These are phyloP conservation scores for Athene cunicularia DNA, from an alignment of 2,113 vertebrate species.

Conservation along the genomic window DNA sequence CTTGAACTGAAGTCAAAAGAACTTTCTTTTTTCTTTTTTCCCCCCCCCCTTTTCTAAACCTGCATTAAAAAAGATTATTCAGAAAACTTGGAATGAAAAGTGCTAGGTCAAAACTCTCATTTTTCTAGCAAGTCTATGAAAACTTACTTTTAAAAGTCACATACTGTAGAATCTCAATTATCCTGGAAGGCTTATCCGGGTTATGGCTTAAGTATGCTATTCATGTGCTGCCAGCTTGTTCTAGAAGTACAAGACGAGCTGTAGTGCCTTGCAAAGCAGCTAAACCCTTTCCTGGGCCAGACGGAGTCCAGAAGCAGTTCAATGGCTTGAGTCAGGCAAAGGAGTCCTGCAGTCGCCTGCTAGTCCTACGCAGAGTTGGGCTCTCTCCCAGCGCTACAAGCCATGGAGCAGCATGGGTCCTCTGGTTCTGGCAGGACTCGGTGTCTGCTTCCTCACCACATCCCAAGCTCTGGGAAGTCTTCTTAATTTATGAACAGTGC, in stretches of 20 bases:
- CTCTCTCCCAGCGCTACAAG: background rate
- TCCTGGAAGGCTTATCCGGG: background rate
- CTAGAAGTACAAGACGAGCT: background rate
- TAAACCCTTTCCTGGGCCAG: background rate
- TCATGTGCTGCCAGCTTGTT: background rate
- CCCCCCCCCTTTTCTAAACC: background rate
- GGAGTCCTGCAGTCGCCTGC: background rate
- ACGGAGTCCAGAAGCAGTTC: background rate
- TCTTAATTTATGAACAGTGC: background rate
- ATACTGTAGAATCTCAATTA: slow-evolving; percentile 23
- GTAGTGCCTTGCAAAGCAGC: background rate
- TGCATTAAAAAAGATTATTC: slow-evolving; percentile 36
- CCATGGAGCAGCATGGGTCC: rapidly evolving
- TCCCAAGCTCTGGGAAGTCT: background rate
- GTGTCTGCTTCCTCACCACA: background rate
- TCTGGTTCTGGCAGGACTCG: background rate
- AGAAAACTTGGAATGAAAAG: slow-evolving; percentile 6
- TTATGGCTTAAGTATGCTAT: background rate
- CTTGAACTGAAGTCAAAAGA: slow-evolving; percentile 35
- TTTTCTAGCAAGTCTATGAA: slow-evolving; percentile 22
- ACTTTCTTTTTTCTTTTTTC: background rate
- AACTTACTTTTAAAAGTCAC: slow-evolving; percentile 22
- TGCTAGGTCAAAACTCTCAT: slow-evolving; percentile 38
- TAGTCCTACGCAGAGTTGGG: rapidly evolving
- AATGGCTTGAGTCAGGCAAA: rapidly evolving